phyloP scores from a whole-genome alignment of 2,113 vertebrate species.

The human region GRCh38 chr7:57550001-57550500 shows the following conservation, averaged over 20 bases:
- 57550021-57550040: neutral
- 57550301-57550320: neutral
- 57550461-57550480: neutral
- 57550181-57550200: neutral
- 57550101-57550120: neutral
- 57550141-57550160: neutral
- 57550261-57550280: neutral
- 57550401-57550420: neutral
- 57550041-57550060: neutral
- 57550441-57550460: neutral
- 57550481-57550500: neutral
- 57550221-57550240: neutral
- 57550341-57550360: neutral
- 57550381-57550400: neutral
- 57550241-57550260: neutral
- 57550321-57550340: neutral
- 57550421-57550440: neutral
- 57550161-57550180: neutral
- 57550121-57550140: fast-evolving
- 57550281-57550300: neutral
- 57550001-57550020: neutral
- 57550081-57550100: neutral
- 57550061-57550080: neutral
- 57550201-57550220: neutral
- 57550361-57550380: neutral